phyloP scores from a whole-genome alignment of 2,888 invertebrate species.

The Tetragonula carbonaria region DNA sequence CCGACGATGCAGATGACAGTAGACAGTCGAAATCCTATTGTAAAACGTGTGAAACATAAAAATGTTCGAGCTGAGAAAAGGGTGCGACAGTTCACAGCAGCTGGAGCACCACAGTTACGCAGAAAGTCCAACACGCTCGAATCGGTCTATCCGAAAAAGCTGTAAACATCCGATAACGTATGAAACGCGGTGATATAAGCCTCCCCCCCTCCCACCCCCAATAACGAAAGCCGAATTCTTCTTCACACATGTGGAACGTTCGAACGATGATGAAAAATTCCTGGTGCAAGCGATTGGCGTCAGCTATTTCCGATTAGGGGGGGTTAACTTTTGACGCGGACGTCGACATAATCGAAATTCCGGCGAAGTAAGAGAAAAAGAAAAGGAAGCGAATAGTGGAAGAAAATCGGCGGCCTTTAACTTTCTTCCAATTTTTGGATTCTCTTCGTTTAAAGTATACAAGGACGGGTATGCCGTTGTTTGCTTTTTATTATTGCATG shows the following conservation, averaged over 20 bases:
- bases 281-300: conserved; percentile 13
- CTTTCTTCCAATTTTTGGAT: too few species aligned
- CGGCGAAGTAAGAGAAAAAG: neutral
- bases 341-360: neutral
- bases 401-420: neutral
- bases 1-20: neutral
- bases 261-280: conserved; percentile 33
- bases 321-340: neutral
- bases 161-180: conserved; percentile 6
- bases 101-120: too few species aligned
- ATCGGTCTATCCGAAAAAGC: neutral
- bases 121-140: neutral
- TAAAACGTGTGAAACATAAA: neutral
- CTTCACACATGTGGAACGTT: conserved; percentile 12
- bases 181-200: neutral
- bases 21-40: neutral
- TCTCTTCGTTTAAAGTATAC: too few species aligned
- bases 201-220: neutral
- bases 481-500: too few species aligned
- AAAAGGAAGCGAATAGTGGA: neutral
- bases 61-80: neutral
- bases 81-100: neutral
- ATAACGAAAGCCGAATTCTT: conserved; percentile 23
- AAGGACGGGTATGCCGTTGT: too few species aligned
- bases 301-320: conserved; percentile 1